Percentiles rank a stretch among this genome's conserved stretches.
phyloP scores from a whole-genome alignment of 1,140 invertebrate species.

The Diabrotica virgifera region DNA sequence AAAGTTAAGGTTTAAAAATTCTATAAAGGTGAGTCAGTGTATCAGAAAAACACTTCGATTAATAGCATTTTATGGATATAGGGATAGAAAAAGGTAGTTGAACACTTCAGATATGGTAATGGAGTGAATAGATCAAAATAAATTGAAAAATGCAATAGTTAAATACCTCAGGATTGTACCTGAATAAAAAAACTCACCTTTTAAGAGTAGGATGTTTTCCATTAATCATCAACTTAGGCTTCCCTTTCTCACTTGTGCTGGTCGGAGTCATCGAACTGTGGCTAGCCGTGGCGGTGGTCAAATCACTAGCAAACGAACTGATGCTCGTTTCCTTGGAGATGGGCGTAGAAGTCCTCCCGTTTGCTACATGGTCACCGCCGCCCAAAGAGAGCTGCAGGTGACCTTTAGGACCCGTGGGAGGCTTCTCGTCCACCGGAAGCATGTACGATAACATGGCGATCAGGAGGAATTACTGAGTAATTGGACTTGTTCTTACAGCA shows the following conservation, averaged over 20 bases:
- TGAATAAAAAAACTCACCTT: constrained; percentile 50
- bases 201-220: constrained; percentile 60
- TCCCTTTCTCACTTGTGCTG: constrained; percentile 53
- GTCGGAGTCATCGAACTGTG: constrained; percentile 56
- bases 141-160: too few species aligned
- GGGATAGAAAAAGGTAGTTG: too few species aligned
- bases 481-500: background rate
- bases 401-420: constrained; percentile 55
- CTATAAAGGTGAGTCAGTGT: too few species aligned
- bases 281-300: constrained; percentile 50
- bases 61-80: too few species aligned
- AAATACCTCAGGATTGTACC: too few species aligned
- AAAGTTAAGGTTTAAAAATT: too few species aligned
- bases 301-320: constrained; percentile 56
- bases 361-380: constrained; percentile 12
- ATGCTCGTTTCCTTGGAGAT: constrained; percentile 56
- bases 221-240: constrained; percentile 56
- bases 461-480: background rate
- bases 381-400: constrained; percentile 49
- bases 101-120: too few species aligned
- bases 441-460: constrained; percentile 61
- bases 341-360: constrained; percentile 31
- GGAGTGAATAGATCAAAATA: too few species aligned
- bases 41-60: too few species aligned
- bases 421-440: constrained; percentile 63